Evolutionary conservation across 2,888 invertebrate genomes (phyloP).

Genomic region (Pandemis heparana): DNA sequence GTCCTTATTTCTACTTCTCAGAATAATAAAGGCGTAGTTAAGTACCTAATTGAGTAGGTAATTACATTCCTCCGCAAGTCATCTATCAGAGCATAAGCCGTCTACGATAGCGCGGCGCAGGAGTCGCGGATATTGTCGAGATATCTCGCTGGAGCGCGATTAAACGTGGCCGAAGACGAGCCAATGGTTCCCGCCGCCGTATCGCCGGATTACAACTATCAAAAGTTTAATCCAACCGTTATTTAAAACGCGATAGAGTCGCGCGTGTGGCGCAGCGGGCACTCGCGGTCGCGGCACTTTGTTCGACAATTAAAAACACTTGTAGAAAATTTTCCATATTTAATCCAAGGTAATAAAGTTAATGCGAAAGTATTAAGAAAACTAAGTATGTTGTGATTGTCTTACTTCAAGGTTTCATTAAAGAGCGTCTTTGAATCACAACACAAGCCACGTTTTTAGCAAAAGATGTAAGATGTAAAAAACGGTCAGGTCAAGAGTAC

Average conservation of each 20-base stretch:
- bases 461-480: too few species aligned
- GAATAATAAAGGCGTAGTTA: not conserved
- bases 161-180: not conserved
- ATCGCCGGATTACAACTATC: conserved; percentile 3
- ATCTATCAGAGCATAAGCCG: conserved; percentile 4
- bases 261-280: not conserved
- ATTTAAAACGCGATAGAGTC: not conserved
- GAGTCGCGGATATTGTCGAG: not conserved
- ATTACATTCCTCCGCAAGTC: not conserved
- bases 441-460: too few species aligned
- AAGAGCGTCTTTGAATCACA: not conserved
- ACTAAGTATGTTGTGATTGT: not conserved
- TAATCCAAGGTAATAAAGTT: not conserved
- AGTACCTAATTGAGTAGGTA: not conserved
- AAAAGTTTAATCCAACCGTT: not conserved
- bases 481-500: too few species aligned
- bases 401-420: not conserved
- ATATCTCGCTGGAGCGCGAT: not conserved
- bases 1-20: not conserved
- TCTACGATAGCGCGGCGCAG: not conserved
- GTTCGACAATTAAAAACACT: not conserved
- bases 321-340: not conserved
- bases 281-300: too few species aligned
- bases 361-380: not conserved
- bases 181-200: not conserved